Evolutionary conservation across 1,140 invertebrate species (phyloP).

Genomic region (Cydia strobilella): DNA sequence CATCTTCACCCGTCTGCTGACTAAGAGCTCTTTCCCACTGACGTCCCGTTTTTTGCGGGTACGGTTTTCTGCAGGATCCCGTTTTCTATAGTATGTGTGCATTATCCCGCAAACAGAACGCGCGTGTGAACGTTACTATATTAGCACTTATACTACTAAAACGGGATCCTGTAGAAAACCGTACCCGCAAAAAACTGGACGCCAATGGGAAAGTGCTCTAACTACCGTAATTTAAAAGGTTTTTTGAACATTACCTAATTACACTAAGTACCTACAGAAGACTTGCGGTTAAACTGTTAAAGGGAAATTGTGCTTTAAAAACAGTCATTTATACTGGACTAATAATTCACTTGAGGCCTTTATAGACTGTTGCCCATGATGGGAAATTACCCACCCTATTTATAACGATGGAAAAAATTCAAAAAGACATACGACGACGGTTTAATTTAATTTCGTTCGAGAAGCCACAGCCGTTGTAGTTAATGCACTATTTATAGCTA

Average conservation of each 20-base stretch:
- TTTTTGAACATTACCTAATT: not conserved
- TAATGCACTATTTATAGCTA: slow-evolving; percentile 15
- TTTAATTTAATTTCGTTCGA: slow-evolving; percentile 29
- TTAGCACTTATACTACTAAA: too few species aligned
- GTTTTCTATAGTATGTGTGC: too few species aligned
- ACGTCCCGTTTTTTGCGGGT: too few species aligned
- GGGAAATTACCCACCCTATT: slow-evolving; percentile 26
- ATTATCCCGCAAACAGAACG: too few species aligned
- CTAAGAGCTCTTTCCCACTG: too few species aligned
- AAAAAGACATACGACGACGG: slow-evolving; percentile 17
- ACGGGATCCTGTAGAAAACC: too few species aligned
- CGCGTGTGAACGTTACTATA: too few species aligned
- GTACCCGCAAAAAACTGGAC: too few species aligned
- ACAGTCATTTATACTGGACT: not conserved
- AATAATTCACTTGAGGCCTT: not conserved
- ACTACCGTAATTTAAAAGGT: not conserved
- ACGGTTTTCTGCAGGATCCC: too few species aligned
- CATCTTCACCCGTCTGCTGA: not conserved
- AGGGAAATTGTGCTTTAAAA: not conserved
- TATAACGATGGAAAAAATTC: slow-evolving; percentile 19
- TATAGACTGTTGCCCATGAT: not conserved
- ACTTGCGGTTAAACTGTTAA: not conserved
- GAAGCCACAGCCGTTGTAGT: slow-evolving; percentile 14
- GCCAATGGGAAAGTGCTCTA: too few species aligned
- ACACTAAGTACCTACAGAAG: not conserved